phyloP scores from a whole-genome alignment of 2,888 invertebrate genomes.

The Drosophila fulvimacula region DNA sequence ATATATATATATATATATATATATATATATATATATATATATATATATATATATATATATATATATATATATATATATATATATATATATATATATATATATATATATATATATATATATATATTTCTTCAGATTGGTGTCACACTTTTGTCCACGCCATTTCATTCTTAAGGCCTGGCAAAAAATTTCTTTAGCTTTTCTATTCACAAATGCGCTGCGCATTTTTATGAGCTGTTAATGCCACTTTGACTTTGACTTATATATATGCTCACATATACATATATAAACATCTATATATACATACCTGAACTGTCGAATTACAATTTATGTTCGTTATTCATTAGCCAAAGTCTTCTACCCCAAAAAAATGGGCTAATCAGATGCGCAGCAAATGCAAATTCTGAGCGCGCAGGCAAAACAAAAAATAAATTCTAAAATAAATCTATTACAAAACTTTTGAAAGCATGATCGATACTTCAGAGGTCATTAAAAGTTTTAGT shows the following conservation, averaged over 20 bases:
- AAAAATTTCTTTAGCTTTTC: constrained; percentile 35
- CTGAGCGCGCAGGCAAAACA: not conserved
- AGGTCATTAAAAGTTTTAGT: not conserved
- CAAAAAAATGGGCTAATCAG: constrained; percentile 67
- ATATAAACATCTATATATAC: not conserved
- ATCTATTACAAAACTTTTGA: not conserved
- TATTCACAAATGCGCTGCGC: constrained; percentile 56
- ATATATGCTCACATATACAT: not conserved
- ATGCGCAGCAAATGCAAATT: constrained; percentile 60
- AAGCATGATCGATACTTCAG: not conserved
- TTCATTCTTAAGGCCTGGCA: constrained; percentile 32
- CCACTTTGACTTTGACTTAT: constrained; percentile 1
- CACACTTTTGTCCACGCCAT: constrained; percentile 33
- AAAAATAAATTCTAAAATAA: constrained; percentile 7
- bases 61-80: too few relatives aligned
- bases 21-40: not conserved
- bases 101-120: not conserved
- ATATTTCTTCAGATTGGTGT: constrained; percentile 17
- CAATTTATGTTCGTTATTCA: constrained; percentile 66
- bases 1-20: not conserved
- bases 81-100: not conserved
- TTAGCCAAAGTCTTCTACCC: constrained; percentile 40
- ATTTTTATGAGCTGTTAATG: constrained; percentile 52
- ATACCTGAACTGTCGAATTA: constrained; percentile 36
- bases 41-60: not conserved